Evolutionary conservation across 2,797 vertebrate genomes (phyloP).

Genomic region (Oreonectes daqikongensis): DNA sequence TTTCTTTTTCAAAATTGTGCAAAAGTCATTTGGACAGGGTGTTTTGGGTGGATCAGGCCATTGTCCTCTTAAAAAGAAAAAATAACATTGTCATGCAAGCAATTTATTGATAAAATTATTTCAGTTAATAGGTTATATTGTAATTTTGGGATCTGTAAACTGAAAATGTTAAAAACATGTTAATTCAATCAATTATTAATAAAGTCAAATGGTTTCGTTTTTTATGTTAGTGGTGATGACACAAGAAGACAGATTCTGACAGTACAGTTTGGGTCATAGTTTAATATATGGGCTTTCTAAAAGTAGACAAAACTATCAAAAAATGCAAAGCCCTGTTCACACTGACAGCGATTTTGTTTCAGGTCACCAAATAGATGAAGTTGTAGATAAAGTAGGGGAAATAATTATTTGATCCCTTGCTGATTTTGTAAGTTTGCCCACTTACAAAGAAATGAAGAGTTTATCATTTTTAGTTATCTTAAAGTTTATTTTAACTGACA

Average conservation of each 20-base stretch:
- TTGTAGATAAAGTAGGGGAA: no score
- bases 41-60: background rate
- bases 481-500: no score
- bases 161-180: background rate
- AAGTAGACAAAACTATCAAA: no score
- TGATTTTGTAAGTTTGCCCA: no score
- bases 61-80: background rate
- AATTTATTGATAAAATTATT: background rate
- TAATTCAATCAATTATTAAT: background rate
- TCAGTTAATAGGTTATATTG: background rate
- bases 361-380: background rate
- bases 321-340: background rate
- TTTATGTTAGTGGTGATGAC: constrained; percentile 10
- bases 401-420: no score
- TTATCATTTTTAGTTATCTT: no score
- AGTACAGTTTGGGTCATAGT: constrained; percentile 12
- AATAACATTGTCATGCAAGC: background rate
- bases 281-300: background rate
- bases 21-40: no score
- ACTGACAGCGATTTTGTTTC: background rate
- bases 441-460: no score
- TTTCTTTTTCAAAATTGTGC: background rate
- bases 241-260: constrained; percentile 13
- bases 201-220: background rate
- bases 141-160: background rate